phyloP scores from a whole-genome alignment of 2,888 invertebrate species.

The Diarsia dahlii region DNA sequence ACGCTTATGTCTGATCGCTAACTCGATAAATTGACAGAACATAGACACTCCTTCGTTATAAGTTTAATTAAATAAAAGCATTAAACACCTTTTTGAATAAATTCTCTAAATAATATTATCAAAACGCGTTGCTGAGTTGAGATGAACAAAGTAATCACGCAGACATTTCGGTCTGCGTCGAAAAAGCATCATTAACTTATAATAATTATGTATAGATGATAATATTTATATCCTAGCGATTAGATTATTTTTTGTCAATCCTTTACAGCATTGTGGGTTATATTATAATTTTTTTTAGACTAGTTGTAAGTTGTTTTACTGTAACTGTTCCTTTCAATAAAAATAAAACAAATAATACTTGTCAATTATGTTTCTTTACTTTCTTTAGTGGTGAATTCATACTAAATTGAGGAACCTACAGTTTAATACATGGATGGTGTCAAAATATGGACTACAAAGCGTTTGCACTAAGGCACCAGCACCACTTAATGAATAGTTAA shows the following conservation, averaged over 20 bases:
- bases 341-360: not conserved
- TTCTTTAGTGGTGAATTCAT: not conserved
- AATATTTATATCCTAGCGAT: not conserved
- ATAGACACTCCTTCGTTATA: not conserved
- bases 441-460: not conserved
- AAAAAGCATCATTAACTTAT: too few species aligned
- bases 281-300: not conserved
- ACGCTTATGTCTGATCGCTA: too few species aligned
- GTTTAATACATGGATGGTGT: not conserved
- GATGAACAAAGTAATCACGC: not conserved
- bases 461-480: not conserved
- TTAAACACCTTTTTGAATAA: not conserved
- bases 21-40: not conserved
- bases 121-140: not conserved
- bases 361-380: too few species aligned
- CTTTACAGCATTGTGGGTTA: not conserved
- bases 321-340: not conserved
- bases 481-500: not conserved
- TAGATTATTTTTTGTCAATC: not conserved
- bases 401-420: not conserved
- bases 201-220: not conserved
- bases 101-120: not conserved
- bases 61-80: not conserved
- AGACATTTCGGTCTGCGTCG: too few species aligned
- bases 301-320: too few species aligned